Percentiles rank a stretch among this genome's conserved stretches.
Evolutionary conservation across 2,797 vertebrate species (phyloP).

Genomic region (Sebastes paucispinis): DNA sequence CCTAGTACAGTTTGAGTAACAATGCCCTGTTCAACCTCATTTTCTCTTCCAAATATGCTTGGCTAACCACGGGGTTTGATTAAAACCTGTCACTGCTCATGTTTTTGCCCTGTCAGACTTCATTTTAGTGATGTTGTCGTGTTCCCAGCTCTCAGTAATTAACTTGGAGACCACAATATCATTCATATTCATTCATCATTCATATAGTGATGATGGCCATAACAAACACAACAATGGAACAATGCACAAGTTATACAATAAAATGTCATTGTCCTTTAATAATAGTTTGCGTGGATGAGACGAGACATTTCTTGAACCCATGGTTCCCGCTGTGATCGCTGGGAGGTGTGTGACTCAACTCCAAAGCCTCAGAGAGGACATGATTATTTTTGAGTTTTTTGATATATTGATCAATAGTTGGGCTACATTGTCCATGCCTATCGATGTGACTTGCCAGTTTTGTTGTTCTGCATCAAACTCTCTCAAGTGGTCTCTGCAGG

Average conservation of each 20-base stretch:
- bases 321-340: slow-evolving; percentile 11
- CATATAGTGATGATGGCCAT: background rate
- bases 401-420: slow-evolving; percentile 22
- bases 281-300: background rate
- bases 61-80: background rate
- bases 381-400: slow-evolving; percentile 2
- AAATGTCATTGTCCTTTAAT: background rate
- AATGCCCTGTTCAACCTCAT: background rate
- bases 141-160: background rate
- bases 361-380: background rate
- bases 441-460: slow-evolving; percentile 7
- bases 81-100: background rate
- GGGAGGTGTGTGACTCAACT: slow-evolving; percentile 11
- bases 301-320: background rate
- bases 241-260: background rate
- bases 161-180: background rate
- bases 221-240: background rate
- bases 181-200: background rate
- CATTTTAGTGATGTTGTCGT: background rate
- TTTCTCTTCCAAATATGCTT: background rate
- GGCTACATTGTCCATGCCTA: background rate
- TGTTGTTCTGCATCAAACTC: slow-evolving; percentile 24
- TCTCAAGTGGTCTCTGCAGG: slow-evolving; percentile 42
- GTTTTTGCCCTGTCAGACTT: background rate
- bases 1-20: background rate